Evolutionary conservation across 1,140 invertebrate genomes (phyloP).

Genomic region (Bombus haemorrhoidalis): DNA sequence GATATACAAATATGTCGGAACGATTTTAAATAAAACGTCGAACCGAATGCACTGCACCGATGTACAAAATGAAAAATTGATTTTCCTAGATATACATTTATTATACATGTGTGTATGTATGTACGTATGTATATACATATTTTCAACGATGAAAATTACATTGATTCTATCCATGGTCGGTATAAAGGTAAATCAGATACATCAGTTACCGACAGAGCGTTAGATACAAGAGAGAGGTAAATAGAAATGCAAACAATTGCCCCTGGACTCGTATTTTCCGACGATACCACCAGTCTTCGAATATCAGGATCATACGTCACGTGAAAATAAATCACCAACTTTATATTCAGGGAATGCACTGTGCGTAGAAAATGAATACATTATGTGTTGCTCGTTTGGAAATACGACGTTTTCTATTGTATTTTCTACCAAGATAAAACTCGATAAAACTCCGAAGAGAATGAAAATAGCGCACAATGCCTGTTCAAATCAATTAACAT

Average conservation of each 20-base stretch:
- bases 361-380: neutral
- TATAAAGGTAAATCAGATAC: neutral
- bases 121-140: too few relatives aligned
- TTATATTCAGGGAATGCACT: neutral
- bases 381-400: neutral
- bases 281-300: neutral
- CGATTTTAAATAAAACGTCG: neutral
- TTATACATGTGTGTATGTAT: neutral
- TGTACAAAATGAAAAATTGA: neutral
- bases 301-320: neutral
- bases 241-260: constrained; percentile 13
- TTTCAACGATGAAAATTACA: neutral
- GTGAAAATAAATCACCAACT: neutral
- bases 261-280: constrained; percentile 9
- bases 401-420: neutral
- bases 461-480: neutral
- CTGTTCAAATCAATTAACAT: neutral
- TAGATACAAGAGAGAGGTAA: constrained; percentile 2
- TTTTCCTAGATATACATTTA: neutral
- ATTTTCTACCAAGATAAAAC: neutral
- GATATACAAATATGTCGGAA: neutral
- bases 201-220: constrained; percentile 1
- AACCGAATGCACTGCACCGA: neutral
- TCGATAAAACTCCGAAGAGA: neutral
- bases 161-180: constrained; percentile 11